Conservation (phyloP, 2,888 invertebrate species). For the Microdon myrmicae region DNA sequence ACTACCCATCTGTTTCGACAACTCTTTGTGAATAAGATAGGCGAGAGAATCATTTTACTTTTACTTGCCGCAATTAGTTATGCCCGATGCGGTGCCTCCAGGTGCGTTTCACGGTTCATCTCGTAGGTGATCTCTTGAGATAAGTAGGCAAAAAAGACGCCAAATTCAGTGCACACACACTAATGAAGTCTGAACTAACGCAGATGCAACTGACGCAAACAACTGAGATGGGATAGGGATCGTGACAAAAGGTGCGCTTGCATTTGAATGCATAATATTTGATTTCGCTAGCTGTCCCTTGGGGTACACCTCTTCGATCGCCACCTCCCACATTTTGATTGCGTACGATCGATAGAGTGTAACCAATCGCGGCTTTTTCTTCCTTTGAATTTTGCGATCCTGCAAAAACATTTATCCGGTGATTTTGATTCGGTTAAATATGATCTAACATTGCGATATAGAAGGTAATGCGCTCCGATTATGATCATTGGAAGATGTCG, state of each 20-base stretch:
- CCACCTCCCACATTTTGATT: conserved; percentile 33
- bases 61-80: conserved; percentile 65
- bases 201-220: conserved; percentile 13
- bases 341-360: conserved; percentile 25
- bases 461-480: no score
- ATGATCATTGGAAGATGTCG: no score
- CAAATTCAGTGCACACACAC: conserved; percentile 18
- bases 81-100: conserved; percentile 62
- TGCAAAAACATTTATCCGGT: no score
- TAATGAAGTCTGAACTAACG: conserved; percentile 1
- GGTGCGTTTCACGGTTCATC: conserved; percentile 67
- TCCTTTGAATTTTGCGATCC: no score
- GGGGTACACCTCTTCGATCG: conserved; percentile 15
- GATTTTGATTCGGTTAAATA: no score
- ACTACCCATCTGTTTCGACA: no score
- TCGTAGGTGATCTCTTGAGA: conserved; percentile 40
- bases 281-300: conserved; percentile 16
- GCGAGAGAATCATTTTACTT: conserved; percentile 52
- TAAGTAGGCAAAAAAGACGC: conserved; percentile 35
- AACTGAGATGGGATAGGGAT: conserved; percentile 26
- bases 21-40: no score
- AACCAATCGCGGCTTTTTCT: no score
- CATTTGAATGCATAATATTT: conserved; percentile 29
- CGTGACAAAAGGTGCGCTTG: conserved; percentile 34
- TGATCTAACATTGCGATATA: no score